These are phyloP conservation scores for Zophobas morio DNA, from an alignment of 1,140 invertebrate genomes.

Conservation along the genomic window DNA sequence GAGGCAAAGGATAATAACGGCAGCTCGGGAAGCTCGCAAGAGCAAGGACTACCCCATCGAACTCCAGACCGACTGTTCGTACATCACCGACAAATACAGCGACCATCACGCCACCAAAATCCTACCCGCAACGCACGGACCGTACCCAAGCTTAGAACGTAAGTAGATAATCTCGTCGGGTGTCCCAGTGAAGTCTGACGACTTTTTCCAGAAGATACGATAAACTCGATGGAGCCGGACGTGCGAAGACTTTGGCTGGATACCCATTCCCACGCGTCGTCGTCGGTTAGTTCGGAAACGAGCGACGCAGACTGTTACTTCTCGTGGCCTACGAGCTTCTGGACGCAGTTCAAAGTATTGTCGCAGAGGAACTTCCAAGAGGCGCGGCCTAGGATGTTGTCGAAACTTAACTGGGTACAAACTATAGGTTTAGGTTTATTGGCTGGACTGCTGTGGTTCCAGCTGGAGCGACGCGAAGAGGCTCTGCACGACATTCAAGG, in stretches of 20 bases:
- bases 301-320: slow-evolving; percentile 66
- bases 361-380: slow-evolving; percentile 86
- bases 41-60: slow-evolving; percentile 74
- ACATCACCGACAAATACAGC: slow-evolving; percentile 63
- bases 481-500: slow-evolving; percentile 86
- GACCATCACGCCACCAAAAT: slow-evolving; percentile 57
- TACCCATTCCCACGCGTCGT: slow-evolving; percentile 81
- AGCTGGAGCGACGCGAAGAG: slow-evolving; percentile 82
- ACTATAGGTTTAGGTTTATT: slow-evolving; percentile 80
- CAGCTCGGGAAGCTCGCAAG: slow-evolving; percentile 74
- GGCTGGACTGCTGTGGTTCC: slow-evolving; percentile 86
- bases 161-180: slow-evolving; percentile 43
- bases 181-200: background rate
- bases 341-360: slow-evolving; percentile 85
- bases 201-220: slow-evolving; percentile 54
- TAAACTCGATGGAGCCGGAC: slow-evolving; percentile 74
- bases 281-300: slow-evolving; percentile 74
- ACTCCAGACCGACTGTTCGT: slow-evolving; percentile 62
- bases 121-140: slow-evolving; percentile 57
- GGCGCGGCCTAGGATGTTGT: slow-evolving; percentile 83
- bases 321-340: slow-evolving; percentile 86
- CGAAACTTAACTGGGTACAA: slow-evolving; percentile 87
- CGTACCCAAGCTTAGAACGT: slow-evolving; percentile 65
- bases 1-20: slow-evolving; percentile 78
- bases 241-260: slow-evolving; percentile 82